Evolutionary conservation across 2,888 invertebrate genomes (phyloP).

Genomic region (Hoplodrina blanda): DNA sequence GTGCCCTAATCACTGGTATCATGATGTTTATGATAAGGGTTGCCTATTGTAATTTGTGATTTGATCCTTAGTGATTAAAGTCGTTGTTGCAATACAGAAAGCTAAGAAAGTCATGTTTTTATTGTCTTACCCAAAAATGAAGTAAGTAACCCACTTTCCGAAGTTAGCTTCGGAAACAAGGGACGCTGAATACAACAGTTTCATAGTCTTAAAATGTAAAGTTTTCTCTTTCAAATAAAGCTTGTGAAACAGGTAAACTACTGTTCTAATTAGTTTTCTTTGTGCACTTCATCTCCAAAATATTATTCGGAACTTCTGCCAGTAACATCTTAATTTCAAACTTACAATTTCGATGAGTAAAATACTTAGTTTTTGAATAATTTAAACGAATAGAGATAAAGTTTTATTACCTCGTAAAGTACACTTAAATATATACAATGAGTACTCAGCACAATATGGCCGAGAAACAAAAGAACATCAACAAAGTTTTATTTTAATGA

Average conservation of each 20-base stretch:
- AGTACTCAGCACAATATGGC: conserved; percentile 31
- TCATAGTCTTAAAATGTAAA: conserved; percentile 53
- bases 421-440: conserved; percentile 29
- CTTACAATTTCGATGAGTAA: conserved; percentile 35
- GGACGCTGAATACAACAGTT: conserved; percentile 34
- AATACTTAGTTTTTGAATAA: conserved; percentile 34
- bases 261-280: conserved; percentile 61
- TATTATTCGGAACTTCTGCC: conserved; percentile 26
- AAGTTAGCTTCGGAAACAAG: conserved; percentile 43
- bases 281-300: conserved; percentile 47
- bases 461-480: conserved; percentile 36
- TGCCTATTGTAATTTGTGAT: neutral
- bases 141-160: conserved; percentile 22
- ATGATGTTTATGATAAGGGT: too few species aligned
- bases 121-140: conserved; percentile 3
- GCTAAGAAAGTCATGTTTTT: neutral
- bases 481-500: conserved; percentile 64
- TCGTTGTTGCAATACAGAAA: neutral
- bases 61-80: neutral
- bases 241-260: conserved; percentile 55
- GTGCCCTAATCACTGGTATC: too few species aligned
- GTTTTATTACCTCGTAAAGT: conserved; percentile 45
- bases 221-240: conserved; percentile 52
- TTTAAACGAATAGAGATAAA: conserved; percentile 34
- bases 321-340: conserved; percentile 38